Evolutionary conservation across 2,797 vertebrate species (phyloP).

Genomic region (Microctenopoma stevenorrisi): DNA sequence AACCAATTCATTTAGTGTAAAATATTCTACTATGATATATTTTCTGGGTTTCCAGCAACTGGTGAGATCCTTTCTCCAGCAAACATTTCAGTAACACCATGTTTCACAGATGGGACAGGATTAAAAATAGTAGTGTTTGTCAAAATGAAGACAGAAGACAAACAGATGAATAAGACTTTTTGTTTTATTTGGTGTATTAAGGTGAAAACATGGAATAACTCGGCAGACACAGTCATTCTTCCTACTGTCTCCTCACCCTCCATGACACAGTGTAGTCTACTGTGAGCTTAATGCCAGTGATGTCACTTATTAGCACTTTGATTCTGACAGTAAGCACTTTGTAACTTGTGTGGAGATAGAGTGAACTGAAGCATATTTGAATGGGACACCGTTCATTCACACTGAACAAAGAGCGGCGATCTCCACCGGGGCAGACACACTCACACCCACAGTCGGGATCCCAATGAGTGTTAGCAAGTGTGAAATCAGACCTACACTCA

Average conservation of each 20-base stretch:
- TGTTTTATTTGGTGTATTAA: conserved; percentile 79
- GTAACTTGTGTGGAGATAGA: conserved; percentile 60
- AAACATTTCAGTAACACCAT: too few relatives aligned
- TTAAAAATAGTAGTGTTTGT: neutral
- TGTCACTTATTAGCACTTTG: conserved; percentile 19
- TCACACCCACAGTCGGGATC: neutral
- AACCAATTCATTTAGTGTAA: too few relatives aligned
- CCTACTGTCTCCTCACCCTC: conserved; percentile 35
- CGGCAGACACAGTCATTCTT: conserved; percentile 49
- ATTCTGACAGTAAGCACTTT: conserved; percentile 58
- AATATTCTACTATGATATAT: too few relatives aligned
- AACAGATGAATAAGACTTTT: conserved; percentile 48
- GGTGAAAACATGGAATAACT: conserved; percentile 68
- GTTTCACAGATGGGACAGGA: too few relatives aligned
- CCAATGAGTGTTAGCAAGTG: neutral
- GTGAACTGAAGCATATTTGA: conserved; percentile 47
- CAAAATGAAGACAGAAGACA: conserved; percentile 34
- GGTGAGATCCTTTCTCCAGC: too few relatives aligned
- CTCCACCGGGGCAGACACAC: too few relatives aligned
- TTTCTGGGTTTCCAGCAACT: too few relatives aligned
- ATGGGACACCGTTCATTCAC: conserved; percentile 31
- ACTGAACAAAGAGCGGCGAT: conserved; percentile 12
- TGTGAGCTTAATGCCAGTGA: conserved; percentile 49
- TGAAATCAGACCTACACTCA: neutral
- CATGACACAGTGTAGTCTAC: conserved; percentile 35